These are phyloP conservation scores for Bubo blakistoni DNA, from an alignment of 2,113 vertebrate genomes.

Conservation along the genomic window DNA sequence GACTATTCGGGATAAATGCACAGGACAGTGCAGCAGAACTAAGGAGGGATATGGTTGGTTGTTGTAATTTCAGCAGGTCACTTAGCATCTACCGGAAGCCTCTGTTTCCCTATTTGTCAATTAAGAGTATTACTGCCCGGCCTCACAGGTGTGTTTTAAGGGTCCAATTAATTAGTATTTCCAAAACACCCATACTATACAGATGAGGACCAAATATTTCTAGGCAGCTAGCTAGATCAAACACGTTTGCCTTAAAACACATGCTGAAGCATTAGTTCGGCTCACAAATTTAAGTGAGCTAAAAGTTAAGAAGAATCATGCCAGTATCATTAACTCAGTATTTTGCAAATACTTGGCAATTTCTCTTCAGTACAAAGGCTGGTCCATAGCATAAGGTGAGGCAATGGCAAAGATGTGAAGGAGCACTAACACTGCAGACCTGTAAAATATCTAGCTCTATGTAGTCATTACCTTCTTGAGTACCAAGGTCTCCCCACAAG, in stretches of 20 bases:
- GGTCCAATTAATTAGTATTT: neutral
- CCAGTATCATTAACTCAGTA: neutral
- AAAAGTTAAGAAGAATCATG: neutral
- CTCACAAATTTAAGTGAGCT: slow-evolving; percentile 10
- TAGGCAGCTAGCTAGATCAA: neutral
- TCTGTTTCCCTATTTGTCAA: neutral
- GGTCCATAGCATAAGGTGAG: neutral
- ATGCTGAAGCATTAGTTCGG: neutral
- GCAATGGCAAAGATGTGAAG: neutral
- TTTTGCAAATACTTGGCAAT: neutral
- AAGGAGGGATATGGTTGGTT: neutral
- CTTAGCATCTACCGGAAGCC: neutral
- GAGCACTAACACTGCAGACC: neutral
- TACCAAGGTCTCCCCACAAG: slow-evolving; percentile 20
- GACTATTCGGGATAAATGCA: neutral
- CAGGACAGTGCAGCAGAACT: neutral
- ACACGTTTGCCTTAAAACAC: neutral
- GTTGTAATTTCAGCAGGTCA: neutral
- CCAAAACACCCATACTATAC: neutral
- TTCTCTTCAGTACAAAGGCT: slow-evolving; percentile 25
- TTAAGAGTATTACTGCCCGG: neutral
- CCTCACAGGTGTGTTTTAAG: neutral
- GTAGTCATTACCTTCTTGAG: slow-evolving; percentile 10
- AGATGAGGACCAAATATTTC: neutral
- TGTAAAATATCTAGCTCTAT: neutral